Evolutionary conservation across 2,888 invertebrate genomes (phyloP), one percentile per base, ranked within the genome.

Genomic region (Sinopyrophorus schimmeli): DNA sequence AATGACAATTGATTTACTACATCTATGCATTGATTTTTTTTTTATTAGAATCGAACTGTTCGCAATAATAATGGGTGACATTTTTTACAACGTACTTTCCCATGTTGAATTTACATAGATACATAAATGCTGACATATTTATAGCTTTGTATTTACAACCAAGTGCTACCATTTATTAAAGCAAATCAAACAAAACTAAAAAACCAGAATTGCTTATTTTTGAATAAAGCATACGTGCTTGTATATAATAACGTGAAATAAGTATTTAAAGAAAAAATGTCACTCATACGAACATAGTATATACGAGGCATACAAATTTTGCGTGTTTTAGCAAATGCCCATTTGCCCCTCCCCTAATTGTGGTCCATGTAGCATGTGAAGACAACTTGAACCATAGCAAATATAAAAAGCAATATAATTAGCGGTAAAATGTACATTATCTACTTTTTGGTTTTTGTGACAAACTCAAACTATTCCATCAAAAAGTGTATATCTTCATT

Each of bases 301-400:
- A 62, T 54, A 69, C 66, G 67, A 71, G 71, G 72, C 72, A 69
- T 73, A 73, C 69, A 71, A 72, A 70, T 70, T 69, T 62, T 71
- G 68, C 70, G 64, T 66, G 42, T 52, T 48, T 54, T 62, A 63
- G 67, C 65, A 68, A 66, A 65, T 66, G 66, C 69, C 69, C 68
- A 61, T 69, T 70, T 69, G 71, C 73, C 74, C 73, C 72, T 71
- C 69, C 74, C 72, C 70, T 64, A 60, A 62, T 69, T 65, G 71
- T 71, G 68, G 69, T 71, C 70, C 72, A 70, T 71, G 68, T 70
- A 73, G 73, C 72, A 72, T 72, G 73, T 73, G 73, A 73, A 72
- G 71, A 71, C 72, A 73, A 73, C 73, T 73, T 72, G 72, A 73
- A 70, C 68, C 70, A 65, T 69, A 71, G 73, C 73, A 70, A 69